phyloP scores from a whole-genome alignment of 2,113 vertebrate species.

The Microcebus tavaratra region DNA sequence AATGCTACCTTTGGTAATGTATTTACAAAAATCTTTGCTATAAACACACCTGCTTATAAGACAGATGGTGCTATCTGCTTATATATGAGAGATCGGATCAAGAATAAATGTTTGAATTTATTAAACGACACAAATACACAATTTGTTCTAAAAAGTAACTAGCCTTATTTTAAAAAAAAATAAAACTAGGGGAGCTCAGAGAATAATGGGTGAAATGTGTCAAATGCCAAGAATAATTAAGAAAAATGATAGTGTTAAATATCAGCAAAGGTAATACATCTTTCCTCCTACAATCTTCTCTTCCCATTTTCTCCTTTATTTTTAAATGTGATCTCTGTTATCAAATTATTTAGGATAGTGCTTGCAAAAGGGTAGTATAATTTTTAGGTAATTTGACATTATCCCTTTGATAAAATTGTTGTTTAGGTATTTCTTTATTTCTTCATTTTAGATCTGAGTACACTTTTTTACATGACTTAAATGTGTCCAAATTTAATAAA shows the following conservation, averaged over 20 bases:
- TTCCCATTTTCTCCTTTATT: constrained; percentile 72
- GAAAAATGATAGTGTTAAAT: constrained; percentile 82
- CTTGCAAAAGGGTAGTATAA: constrained; percentile 75
- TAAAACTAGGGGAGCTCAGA: constrained; percentile 41
- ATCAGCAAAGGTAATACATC: constrained; percentile 79
- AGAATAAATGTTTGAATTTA: constrained; percentile 59
- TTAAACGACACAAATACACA: constrained; percentile 55
- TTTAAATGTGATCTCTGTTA: constrained; percentile 79
- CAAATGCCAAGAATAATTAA: constrained; percentile 86
- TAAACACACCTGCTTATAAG: constrained; percentile 31
- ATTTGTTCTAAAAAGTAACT: constrained; percentile 77
- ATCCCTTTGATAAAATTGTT: constrained; percentile 62
- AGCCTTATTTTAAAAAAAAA: neutral
- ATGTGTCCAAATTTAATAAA: constrained; percentile 22
- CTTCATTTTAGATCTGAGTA: constrained; percentile 14
- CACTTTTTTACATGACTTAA: constrained; percentile 30
- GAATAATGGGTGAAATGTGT: constrained; percentile 80
- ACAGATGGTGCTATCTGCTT: constrained; percentile 79
- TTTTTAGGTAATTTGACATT: constrained; percentile 73
- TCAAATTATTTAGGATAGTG: constrained; percentile 78
- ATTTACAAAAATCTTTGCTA: neutral
- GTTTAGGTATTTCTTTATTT: constrained; percentile 38
- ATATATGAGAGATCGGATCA: constrained; percentile 50
- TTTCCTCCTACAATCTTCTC: constrained; percentile 73
- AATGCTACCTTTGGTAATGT: neutral